Evolutionary conservation across 2,888 invertebrate species (phyloP).

Genomic region (Lasioglossum zephyrum): DNA sequence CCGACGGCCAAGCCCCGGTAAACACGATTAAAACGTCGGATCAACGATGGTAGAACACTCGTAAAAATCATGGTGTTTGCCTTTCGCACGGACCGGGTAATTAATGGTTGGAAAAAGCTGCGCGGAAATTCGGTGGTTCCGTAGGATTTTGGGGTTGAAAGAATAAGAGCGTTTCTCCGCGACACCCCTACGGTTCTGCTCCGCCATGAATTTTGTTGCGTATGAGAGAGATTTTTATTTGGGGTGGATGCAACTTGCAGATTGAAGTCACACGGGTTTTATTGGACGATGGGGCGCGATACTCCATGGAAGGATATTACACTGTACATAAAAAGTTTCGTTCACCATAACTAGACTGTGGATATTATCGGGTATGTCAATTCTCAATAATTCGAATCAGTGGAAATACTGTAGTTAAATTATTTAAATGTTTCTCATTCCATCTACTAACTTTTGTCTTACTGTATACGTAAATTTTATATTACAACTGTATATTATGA

Average conservation of each 20-base stretch:
- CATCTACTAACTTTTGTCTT: too few species aligned
- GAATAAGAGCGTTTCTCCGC: not conserved
- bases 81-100: conserved; percentile 65
- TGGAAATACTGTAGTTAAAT: too few species aligned
- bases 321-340: not conserved
- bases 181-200: not conserved
- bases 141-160: conserved; percentile 2
- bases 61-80: conserved; percentile 66
- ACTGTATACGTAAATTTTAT: too few species aligned
- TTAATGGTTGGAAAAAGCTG: conserved; percentile 42
- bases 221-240: not conserved
- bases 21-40: conserved; percentile 81
- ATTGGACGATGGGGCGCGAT: not conserved
- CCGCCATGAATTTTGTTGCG: not conserved
- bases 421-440: too few species aligned
- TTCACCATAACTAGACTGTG: too few species aligned
- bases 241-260: not conserved
- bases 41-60: conserved; percentile 37
- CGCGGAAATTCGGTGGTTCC: conserved; percentile 26
- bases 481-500: too few species aligned
- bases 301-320: not conserved
- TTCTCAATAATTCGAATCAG: too few species aligned
- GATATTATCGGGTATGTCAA: too few species aligned
- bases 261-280: not conserved
- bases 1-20: conserved; percentile 79